Evolutionary conservation across 2,888 invertebrate genomes (phyloP).

Genomic region (Amiota mariae): DNA sequence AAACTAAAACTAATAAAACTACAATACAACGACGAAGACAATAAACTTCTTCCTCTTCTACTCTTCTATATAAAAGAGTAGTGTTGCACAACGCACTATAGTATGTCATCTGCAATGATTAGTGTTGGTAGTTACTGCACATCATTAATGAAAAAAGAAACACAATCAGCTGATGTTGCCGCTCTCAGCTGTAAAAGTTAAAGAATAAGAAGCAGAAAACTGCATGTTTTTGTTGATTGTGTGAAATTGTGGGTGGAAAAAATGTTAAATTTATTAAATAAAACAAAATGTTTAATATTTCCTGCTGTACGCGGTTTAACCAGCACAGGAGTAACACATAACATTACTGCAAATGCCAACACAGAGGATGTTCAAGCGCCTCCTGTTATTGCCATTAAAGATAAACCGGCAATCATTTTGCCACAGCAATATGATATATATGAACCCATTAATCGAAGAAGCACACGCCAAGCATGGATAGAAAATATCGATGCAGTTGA

Average conservation of each 20-base stretch:
- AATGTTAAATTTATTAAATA: slow-evolving; percentile 67
- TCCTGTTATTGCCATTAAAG: background rate
- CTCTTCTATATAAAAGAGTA: background rate
- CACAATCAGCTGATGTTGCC: background rate
- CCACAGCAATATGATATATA: slow-evolving; percentile 55
- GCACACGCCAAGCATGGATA: slow-evolving; percentile 85
- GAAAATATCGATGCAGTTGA: slow-evolving; percentile 85
- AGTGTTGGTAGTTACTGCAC: no score
- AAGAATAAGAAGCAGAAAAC: background rate
- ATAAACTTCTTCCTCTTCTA: slow-evolving; percentile 2
- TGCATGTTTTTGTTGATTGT: slow-evolving; percentile 9
- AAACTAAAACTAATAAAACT: slow-evolving; percentile 14
- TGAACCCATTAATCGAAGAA: slow-evolving; percentile 56
- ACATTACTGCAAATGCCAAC: slow-evolving; percentile 18
- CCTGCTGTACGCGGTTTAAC: slow-evolving; percentile 52
- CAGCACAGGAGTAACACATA: slow-evolving; percentile 15
- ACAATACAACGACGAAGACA: background rate
- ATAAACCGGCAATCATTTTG: slow-evolving; percentile 56
- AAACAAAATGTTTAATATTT: slow-evolving; percentile 53
- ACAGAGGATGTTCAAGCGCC: slow-evolving; percentile 24
- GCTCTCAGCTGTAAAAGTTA: background rate
- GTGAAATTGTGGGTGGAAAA: slow-evolving; percentile 32
- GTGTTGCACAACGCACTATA: no score
- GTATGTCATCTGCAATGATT: no score
- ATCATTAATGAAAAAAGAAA: no score